Conservation (phyloP, 2,113 vertebrate genomes). For the Isurus oxyrinchus region DNA sequence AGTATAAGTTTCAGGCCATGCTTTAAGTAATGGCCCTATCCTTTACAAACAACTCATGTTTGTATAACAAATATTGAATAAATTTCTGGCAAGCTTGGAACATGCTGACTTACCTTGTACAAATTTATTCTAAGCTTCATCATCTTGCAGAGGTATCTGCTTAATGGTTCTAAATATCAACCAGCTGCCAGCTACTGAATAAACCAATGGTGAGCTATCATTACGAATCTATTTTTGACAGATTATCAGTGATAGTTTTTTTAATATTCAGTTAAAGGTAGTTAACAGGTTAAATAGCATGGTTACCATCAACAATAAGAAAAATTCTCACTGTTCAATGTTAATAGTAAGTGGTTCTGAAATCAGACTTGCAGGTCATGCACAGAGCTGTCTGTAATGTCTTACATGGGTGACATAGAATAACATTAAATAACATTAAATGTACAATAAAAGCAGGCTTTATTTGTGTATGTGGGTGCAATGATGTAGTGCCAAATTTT, state of each 20-base stretch:
- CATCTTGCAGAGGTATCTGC: no score
- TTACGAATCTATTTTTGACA: not conserved
- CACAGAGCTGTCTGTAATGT: not conserved
- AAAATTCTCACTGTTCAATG: not conserved
- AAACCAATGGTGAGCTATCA: not conserved
- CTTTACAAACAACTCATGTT: not conserved
- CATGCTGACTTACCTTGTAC: not conserved
- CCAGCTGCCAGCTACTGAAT: not conserved
- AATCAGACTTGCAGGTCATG: not conserved
- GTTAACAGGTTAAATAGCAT: not conserved
- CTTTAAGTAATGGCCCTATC: not conserved
- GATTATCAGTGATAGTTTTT: not conserved
- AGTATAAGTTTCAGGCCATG: not conserved
- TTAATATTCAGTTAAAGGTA: not conserved
- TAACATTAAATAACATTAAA: not conserved
- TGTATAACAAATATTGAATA: not conserved
- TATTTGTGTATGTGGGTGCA: not conserved
- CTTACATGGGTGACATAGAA: not conserved
- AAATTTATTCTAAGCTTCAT: not conserved
- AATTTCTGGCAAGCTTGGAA: not conserved
- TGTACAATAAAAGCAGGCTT: not conserved
- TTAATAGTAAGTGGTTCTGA: not conserved
- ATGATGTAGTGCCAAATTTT: no score
- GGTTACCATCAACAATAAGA: not conserved
- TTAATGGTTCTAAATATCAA: not conserved